These are phyloP conservation scores for Blennius ocellaris DNA, from an alignment of 2,113 vertebrate species.

Conservation along the genomic window DNA sequence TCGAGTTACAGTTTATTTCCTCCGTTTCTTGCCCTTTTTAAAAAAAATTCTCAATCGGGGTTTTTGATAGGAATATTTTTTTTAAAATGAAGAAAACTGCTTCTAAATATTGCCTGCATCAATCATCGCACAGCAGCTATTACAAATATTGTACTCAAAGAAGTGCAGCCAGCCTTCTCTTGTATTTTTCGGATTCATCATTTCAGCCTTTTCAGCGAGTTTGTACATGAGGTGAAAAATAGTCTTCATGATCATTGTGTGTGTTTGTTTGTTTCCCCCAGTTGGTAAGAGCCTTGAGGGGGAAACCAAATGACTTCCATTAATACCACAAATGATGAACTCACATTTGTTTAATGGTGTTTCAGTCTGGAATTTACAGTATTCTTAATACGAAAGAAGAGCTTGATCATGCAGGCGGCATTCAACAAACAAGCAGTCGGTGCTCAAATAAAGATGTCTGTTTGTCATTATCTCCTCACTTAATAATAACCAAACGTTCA, in stretches of 20 bases:
- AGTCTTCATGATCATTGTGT: not conserved
- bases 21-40: no score
- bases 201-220: no score
- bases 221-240: not conserved
- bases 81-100: not conserved
- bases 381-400: no score
- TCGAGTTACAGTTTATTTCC: no score
- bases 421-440: no score
- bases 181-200: not conserved
- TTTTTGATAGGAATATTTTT: no score
- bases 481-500: no score
- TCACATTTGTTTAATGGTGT: not conserved
- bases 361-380: not conserved
- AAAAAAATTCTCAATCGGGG: no score
- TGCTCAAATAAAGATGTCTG: no score
- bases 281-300: slow-evolving; percentile 1
- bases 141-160: not conserved
- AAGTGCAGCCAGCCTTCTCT: not conserved
- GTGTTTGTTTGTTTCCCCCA: slow-evolving; percentile 22
- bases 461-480: no score
- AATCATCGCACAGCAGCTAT: not conserved
- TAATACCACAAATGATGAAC: not conserved
- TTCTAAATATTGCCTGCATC: slow-evolving; percentile 5
- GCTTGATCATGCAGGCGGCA: no score
- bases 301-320: not conserved